Evolutionary conservation across 1,140 invertebrate genomes (phyloP), one percentile per base, ranked within the genome.

Genomic region (Globodera ellingtonae): DNA sequence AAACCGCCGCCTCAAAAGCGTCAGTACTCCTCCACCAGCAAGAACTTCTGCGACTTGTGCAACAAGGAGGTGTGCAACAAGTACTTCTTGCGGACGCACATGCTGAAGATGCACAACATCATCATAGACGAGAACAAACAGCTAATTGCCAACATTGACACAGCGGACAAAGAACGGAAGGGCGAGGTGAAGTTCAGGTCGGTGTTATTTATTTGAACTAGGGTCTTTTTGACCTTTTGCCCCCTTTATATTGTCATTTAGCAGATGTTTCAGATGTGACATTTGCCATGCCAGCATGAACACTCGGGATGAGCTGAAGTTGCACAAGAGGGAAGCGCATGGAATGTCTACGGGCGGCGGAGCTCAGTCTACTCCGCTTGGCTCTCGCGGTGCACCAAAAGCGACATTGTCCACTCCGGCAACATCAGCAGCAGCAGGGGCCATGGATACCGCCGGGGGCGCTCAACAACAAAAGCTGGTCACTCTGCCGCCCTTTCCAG

Each of bases 31-130:
- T 91, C 92, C 69, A 89, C 91, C 82, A 89, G 92, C 88, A 86
- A 91, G 70, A 95, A 95, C 86, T 98, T 96, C 87, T 99, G 98
- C 90, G 96, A 98, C 89, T 97, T 99, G 79, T 99, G 98, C 90
- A 98, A 98, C 90, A 99, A 99, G 91, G 96, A 98, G 83, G 89
- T 98, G 52, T 99, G 97, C 91, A 99, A 99, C 91, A 99, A 99
- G 90, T 99, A 99, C 88, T 99, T 99, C 89, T 95, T 99, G 93
- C 96, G 98, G 89, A 98, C 96, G 0, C 97, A 99, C 91, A 99
- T 99, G 95, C 94, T 98, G 85, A 94, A 98, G 89, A 98, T 98
- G 94, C 97, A 99, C 90, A 96, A 96, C 18, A 97, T 99, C 79
- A 95, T 96, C 87, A 94, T 97, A 65, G 90, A 91, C 81, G 90